Evolutionary conservation across 2,888 invertebrate genomes (phyloP).

Genomic region (Liodrosophila aerea): DNA sequence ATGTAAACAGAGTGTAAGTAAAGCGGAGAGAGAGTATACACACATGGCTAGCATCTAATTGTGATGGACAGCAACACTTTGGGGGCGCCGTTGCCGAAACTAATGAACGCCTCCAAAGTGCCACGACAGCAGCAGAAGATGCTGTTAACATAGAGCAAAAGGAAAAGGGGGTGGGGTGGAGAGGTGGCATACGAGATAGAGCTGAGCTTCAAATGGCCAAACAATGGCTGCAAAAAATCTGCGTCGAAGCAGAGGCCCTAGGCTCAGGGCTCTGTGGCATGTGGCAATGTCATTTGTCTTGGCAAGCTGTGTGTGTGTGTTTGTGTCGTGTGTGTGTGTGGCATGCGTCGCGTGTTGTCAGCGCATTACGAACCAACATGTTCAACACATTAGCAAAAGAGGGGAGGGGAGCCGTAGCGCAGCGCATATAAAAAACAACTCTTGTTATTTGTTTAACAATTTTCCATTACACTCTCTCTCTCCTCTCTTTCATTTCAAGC

Average conservation of each 20-base stretch:
- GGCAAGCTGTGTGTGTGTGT: constrained; percentile 26
- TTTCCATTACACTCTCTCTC: constrained; percentile 36
- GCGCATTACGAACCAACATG: constrained; percentile 68
- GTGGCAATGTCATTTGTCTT: constrained; percentile 67
- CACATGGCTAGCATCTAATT: constrained; percentile 45
- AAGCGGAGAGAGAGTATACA: not conserved
- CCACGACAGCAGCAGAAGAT: constrained; percentile 26
- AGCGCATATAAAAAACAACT: constrained; percentile 22
- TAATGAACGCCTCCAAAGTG: constrained; percentile 65
- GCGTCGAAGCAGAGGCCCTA: constrained; percentile 10
- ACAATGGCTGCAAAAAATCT: constrained; percentile 50
- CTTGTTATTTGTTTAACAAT: constrained; percentile 51
- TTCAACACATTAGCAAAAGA: constrained; percentile 62
- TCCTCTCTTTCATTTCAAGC: constrained; percentile 28
- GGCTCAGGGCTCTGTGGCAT: constrained; percentile 37
- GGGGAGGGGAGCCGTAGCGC: not conserved
- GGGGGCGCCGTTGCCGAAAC: constrained; percentile 37
- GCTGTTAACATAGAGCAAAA: not conserved
- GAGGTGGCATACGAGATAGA: not conserved
- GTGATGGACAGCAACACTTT: constrained; percentile 68
- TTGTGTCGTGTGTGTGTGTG: constrained; percentile 18
- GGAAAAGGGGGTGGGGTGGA: not conserved
- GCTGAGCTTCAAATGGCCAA: constrained; percentile 41
- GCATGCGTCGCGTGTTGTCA: constrained; percentile 62
- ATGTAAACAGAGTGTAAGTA: constrained; percentile 21